Evolutionary conservation across 2,888 invertebrate genomes (phyloP), one percentile per base, ranked within the genome.

Genomic region (Macrosoma leucophasiata): DNA sequence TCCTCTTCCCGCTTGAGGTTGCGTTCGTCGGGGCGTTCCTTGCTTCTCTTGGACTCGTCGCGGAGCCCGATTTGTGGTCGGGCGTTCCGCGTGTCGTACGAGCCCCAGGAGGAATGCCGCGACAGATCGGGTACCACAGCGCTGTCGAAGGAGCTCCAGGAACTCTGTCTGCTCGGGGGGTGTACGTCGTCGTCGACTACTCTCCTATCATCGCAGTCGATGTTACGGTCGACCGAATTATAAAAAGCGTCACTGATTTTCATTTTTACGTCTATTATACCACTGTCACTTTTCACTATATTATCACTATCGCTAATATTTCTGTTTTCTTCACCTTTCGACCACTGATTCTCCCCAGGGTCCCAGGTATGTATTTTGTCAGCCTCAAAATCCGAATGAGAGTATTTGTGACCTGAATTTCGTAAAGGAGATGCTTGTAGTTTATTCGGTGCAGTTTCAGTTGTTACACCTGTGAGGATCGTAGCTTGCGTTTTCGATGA

Each of bases 51-150:
- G 34, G 23, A 24, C 33, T 58, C 66, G 51, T 58, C 52, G 33
- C 58, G 43, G 43, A 50, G 39, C 39, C 45, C 47, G 41, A 53
- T 50, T 24, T 57, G 43, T 20, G 58, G 57, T 10, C 50, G 48
- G 13, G 50, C 48, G 27, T 48, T 89, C 22, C 89, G 82, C 30
- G 87, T 87, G 59, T 92, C 91, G 29, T 88, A 89, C n/a, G 91
- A 91, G 38, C 93, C 92, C 93, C 94, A 93, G 21, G 93, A 93
- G 46, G 93, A 90, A 62, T 93, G 92, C 6, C 93, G 87, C 36
- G 92, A 91, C 15, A 90, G 87, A 49, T 91, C 91, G 41, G 90
- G 78, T 26, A 88, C 90, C 18, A 91, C 90, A 13, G 91, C 92
- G 62, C 92, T 92, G 69, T 93, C 93, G 63, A 89, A 89, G 17